Percentiles rank a stretch among this genome's conserved stretches.
These are phyloP conservation scores for Syndactyla subalaris DNA, from an alignment of 2,797 vertebrate genomes.

Conservation along the genomic window DNA sequence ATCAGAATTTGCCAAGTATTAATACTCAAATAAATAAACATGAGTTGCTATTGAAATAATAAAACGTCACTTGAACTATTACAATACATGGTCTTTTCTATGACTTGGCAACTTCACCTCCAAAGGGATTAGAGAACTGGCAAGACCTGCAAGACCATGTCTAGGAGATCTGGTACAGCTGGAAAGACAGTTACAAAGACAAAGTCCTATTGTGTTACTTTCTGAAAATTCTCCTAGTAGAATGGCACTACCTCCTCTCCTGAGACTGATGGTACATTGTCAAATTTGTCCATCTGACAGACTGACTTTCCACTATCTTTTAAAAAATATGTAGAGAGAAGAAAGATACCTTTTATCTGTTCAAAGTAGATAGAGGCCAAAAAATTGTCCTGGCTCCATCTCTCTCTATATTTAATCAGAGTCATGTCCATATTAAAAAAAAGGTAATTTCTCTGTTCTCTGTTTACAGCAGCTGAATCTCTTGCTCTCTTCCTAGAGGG, in stretches of 20 bases:
- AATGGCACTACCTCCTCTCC: background rate
- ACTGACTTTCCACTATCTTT: background rate
- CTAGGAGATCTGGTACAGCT: background rate
- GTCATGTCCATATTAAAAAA: background rate
- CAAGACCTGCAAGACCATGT: background rate
- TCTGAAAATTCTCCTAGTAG: background rate
- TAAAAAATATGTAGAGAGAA: background rate
- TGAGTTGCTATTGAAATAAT: background rate
- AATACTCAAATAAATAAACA: background rate
- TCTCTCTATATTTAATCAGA: background rate
- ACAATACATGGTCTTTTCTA: background rate
- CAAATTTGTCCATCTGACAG: background rate
- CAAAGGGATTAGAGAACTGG: background rate
- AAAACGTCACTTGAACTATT: background rate
- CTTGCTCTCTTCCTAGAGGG: background rate
- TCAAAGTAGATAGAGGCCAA: background rate
- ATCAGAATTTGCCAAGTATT: background rate
- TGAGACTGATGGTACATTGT: background rate
- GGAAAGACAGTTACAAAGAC: background rate
- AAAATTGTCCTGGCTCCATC: background rate
- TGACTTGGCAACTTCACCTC: background rate
- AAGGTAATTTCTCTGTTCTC: background rate
- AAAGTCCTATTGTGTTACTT: background rate
- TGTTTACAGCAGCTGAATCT: background rate
- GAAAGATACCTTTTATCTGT: background rate